A percentile compares a stretch with the other conserved stretches of the same genome.
Conservation (phyloP, 2,888 invertebrate genomes). For the Petrolisthes manimaculis region DNA sequence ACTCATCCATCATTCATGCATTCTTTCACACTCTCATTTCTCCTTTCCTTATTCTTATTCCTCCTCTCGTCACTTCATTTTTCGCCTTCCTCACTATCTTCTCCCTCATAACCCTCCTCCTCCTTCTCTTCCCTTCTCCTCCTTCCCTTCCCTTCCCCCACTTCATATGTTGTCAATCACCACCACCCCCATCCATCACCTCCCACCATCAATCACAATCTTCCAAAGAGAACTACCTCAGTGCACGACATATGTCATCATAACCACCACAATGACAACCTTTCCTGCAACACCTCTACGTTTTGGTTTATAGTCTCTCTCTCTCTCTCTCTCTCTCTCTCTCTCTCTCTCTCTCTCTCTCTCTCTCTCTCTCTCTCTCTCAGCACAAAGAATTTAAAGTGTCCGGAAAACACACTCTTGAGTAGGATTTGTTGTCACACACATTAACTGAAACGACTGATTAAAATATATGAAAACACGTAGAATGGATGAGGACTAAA, state of each 20-base stretch:
- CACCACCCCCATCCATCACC: not conserved
- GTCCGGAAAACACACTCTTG: too few species aligned
- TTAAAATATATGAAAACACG: too few species aligned
- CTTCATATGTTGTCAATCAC: not conserved
- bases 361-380: too few species aligned
- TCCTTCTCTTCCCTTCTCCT: not conserved
- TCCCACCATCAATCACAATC: too few species aligned
- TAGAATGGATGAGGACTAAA: too few species aligned
- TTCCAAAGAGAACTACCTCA: not conserved
- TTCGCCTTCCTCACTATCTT: not conserved
- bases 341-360: too few species aligned
- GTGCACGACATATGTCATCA: not conserved
- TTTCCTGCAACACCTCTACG: too few species aligned
- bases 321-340: too few species aligned
- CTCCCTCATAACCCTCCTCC: conserved; percentile 4
- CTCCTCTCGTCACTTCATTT: not conserved
- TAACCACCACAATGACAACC: not conserved
- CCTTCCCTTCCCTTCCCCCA: not conserved
- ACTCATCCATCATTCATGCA: not conserved
- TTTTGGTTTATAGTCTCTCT: too few species aligned
- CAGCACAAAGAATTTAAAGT: too few species aligned
- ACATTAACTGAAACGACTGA: too few species aligned
- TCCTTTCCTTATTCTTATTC: not conserved
- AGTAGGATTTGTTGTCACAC: too few species aligned
- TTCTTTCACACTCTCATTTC: not conserved